Conservation (phyloP, 2,113 vertebrate genomes). For the Channa maculata region DNA sequence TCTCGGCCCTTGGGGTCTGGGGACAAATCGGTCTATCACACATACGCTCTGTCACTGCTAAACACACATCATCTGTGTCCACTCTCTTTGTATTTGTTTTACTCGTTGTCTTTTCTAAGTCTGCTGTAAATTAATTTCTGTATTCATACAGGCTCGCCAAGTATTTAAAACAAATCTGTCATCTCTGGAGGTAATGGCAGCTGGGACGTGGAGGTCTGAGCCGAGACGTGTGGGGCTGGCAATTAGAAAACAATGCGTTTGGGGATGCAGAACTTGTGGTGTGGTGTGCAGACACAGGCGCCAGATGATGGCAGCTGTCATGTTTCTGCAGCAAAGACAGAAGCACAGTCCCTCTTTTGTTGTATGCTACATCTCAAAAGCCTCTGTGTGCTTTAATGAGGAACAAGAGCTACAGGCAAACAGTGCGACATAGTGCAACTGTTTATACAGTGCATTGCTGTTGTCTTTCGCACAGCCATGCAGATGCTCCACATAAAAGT, state of each 20-base stretch:
- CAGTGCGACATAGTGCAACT: slow-evolving; percentile 51
- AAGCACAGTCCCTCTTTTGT: slow-evolving; percentile 61
- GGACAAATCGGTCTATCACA: slow-evolving; percentile 15
- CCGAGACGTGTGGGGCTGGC: slow-evolving; percentile 56
- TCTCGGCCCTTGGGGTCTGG: neutral
- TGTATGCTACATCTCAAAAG: slow-evolving; percentile 63
- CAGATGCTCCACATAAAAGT: slow-evolving; percentile 49
- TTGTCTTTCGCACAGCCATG: neutral
- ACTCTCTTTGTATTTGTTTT: slow-evolving; percentile 22
- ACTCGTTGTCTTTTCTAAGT: slow-evolving; percentile 39
- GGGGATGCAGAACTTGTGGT: slow-evolving; percentile 45
- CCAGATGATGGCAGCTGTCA: slow-evolving; percentile 70
- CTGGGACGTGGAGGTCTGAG: slow-evolving; percentile 54
- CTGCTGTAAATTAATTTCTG: slow-evolving; percentile 27
- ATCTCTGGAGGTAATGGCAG: slow-evolving; percentile 58
- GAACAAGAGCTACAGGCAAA: slow-evolving; percentile 70
- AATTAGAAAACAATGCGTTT: slow-evolving; percentile 73
- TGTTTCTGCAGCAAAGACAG: slow-evolving; percentile 68
- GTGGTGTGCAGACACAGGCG: slow-evolving; percentile 34
- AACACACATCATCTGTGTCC: slow-evolving; percentile 29
- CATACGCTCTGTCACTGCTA: neutral
- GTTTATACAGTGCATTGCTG: slow-evolving; percentile 44
- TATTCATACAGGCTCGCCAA: slow-evolving; percentile 48
- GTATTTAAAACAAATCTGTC: slow-evolving; percentile 68
- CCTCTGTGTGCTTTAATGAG: slow-evolving; percentile 71